These are phyloP conservation scores for Slavum lentiscoides DNA, from an alignment of 2,888 invertebrate genomes.

Conservation along the genomic window DNA sequence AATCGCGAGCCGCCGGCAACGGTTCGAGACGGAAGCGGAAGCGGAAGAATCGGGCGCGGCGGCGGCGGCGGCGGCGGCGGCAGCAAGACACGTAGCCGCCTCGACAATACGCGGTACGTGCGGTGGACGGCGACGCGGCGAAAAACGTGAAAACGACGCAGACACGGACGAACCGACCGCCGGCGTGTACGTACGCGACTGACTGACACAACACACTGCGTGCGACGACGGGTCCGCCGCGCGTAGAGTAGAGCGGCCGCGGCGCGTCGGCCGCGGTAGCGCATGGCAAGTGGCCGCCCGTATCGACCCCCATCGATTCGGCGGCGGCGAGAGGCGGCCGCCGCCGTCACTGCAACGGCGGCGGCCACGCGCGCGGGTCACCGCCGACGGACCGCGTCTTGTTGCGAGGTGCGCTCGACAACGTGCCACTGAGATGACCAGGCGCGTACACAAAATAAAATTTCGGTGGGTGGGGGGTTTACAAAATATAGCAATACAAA, in stretches of 20 bases:
- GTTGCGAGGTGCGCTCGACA: too few relatives aligned
- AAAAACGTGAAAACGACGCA: not conserved
- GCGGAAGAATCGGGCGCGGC: not conserved
- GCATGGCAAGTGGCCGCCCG: slow-evolving; percentile 42
- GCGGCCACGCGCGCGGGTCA: not conserved
- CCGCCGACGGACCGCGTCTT: not conserved
- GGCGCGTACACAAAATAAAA: too few relatives aligned
- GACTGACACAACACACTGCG: slow-evolving; percentile 15
- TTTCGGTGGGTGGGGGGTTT: too few relatives aligned
- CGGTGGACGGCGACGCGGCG: not conserved
- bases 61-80: not conserved
- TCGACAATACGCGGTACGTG: too few relatives aligned
- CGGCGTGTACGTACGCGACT: slow-evolving; percentile 37
- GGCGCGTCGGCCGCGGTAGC: not conserved
- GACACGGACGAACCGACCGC: slow-evolving; percentile 29
- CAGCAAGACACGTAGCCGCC: too few relatives aligned
- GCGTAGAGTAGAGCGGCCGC: not conserved
- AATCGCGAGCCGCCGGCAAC: not conserved
- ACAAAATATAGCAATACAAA: too few relatives aligned
- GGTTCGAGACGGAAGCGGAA: too few relatives aligned
- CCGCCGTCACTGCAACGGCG: not conserved
- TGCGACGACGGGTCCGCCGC: not conserved
- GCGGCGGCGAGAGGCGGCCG: not conserved
- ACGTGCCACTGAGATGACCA: too few relatives aligned
- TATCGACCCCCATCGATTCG: slow-evolving; percentile 50